A percentile compares a stretch with the other conserved stretches of the same genome.
Evolutionary conservation across 2,888 invertebrate genomes (phyloP).

Genomic region (Exephanes ischioxanthus): DNA sequence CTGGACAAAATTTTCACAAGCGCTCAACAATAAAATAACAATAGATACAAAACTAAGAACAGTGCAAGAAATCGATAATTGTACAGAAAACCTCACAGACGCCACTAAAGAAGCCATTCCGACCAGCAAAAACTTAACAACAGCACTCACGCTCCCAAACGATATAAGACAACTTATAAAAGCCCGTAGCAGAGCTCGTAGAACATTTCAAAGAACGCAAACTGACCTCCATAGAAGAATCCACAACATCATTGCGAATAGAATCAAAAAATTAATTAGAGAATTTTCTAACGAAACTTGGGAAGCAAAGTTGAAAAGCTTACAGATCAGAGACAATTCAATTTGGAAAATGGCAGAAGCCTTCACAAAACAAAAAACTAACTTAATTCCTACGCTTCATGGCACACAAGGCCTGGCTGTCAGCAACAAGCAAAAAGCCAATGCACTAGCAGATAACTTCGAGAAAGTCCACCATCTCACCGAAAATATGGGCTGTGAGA

Average conservation of each 20-base stretch:
- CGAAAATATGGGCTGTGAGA: no score
- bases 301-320: conserved; percentile 50
- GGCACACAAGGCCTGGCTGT: background rate
- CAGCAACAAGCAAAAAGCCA: no score
- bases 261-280: background rate
- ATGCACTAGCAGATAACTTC: no score
- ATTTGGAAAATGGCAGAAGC: conserved; percentile 64
- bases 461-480: no score
- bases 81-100: no score
- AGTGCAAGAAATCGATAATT: no score
- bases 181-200: background rate
- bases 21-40: background rate
- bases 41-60: background rate
- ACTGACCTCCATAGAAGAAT: background rate
- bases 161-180: background rate
- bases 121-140: no score
- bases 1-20: conserved; percentile 15
- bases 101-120: no score
- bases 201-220: background rate
- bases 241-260: background rate
- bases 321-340: conserved; percentile 51
- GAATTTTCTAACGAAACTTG: conserved; percentile 42
- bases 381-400: conserved; percentile 52
- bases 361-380: conserved; percentile 42
- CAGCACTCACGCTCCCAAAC: no score